phyloP scores from a whole-genome alignment of 2,797 vertebrate genomes.

The Phoxinus dragarum region DNA sequence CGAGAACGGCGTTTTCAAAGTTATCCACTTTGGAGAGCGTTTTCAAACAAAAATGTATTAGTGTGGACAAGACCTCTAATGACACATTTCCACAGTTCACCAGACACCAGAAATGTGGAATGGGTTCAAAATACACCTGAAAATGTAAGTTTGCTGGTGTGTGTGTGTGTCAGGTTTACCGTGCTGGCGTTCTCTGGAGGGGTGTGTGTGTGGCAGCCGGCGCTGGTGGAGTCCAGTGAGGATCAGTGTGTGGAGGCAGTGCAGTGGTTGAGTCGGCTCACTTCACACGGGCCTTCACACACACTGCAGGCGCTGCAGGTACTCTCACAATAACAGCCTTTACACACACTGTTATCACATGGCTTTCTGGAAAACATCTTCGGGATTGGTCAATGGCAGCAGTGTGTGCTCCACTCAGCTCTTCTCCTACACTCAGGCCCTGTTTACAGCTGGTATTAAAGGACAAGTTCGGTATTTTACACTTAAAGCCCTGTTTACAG shows the following conservation, averaged over 20 bases:
- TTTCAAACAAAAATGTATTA: too few relatives aligned
- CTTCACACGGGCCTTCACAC: constrained; percentile 76
- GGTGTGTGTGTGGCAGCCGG: constrained; percentile 74
- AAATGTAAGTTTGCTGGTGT: not conserved
- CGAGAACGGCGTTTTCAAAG: too few relatives aligned
- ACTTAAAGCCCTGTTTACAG: too few relatives aligned
- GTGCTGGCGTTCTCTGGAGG: constrained; percentile 79
- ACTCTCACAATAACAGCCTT: constrained; percentile 44
- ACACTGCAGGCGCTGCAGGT: constrained; percentile 81
- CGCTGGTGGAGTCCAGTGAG: constrained; percentile 75
- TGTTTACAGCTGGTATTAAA: too few relatives aligned
- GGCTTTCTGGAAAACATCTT: not conserved
- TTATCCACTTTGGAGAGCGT: too few relatives aligned
- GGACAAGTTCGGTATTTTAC: too few relatives aligned
- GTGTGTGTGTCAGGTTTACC: constrained; percentile 76
- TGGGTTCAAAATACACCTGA: not conserved
- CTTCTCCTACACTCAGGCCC: too few relatives aligned
- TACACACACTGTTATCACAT: constrained; percentile 69
- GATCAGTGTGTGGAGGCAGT: constrained; percentile 75
- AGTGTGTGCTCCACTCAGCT: too few relatives aligned
- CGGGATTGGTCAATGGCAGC: not conserved
- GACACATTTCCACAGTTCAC: not conserved
- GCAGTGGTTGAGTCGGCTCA: constrained; percentile 76
- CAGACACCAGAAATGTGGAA: not conserved
- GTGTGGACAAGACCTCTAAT: not conserved